Evolutionary conservation across 2,888 invertebrate genomes (phyloP).

Genomic region (Drosophila mayaguana): DNA sequence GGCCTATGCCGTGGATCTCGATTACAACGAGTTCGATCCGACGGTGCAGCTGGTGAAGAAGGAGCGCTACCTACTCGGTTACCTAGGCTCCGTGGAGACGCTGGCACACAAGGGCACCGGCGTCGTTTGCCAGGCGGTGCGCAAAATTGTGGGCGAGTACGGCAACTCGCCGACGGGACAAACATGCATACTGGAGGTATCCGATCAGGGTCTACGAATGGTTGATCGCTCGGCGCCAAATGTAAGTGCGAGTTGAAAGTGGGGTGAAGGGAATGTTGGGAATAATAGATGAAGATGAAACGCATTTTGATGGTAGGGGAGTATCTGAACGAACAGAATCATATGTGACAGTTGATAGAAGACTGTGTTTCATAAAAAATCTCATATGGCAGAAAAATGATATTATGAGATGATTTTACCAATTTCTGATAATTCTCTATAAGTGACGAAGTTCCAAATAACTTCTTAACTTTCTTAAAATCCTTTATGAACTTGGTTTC

Average conservation of each 20-base stretch:
- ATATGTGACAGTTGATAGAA: not conserved
- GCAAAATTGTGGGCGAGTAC: conserved; percentile 91
- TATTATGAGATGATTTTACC: too few species aligned
- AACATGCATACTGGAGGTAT: conserved; percentile 96
- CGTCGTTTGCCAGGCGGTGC: conserved; percentile 96
- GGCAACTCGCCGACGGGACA: conserved; percentile 90
- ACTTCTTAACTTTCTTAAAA: too few species aligned
- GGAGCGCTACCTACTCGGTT: conserved; percentile 95
- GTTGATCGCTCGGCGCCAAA: conserved; percentile 91
- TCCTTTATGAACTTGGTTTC: not conserved
- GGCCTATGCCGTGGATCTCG: conserved; percentile 98
- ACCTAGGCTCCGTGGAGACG: conserved; percentile 98
- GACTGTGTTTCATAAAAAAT: too few species aligned
- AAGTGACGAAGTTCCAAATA: too few species aligned
- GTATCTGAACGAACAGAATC: not conserved
- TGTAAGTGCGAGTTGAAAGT: conserved; percentile 65
- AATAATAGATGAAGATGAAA: not conserved
- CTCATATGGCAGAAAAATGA: too few species aligned
- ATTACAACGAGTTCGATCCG: conserved; percentile 97
- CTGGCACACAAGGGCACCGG: conserved; percentile 98
- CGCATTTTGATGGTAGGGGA: not conserved
- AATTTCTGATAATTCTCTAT: too few species aligned
- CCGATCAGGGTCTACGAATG: conserved; percentile 98
- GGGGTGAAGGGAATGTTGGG: not conserved
- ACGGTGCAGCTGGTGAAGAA: conserved; percentile 92